Evolutionary conservation across 2,888 invertebrate genomes (phyloP).

Genomic region (Embidobia sp.): DNA sequence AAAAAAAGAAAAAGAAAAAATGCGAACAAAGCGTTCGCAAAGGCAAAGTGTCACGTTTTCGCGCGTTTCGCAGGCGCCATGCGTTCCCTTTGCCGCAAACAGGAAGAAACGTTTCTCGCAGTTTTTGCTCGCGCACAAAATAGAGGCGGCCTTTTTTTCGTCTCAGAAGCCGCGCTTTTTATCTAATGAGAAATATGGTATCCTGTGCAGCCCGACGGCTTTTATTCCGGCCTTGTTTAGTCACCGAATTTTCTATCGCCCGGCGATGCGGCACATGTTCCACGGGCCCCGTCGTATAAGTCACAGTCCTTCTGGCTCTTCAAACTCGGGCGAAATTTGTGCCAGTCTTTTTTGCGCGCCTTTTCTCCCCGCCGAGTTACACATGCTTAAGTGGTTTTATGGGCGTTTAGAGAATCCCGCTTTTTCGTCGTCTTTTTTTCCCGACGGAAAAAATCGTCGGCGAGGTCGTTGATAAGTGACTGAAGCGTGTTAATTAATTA

Average conservation of each 20-base stretch:
- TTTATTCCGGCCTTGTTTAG: constrained; percentile 32
- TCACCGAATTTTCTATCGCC: constrained; percentile 21
- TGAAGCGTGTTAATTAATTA: too few relatives aligned
- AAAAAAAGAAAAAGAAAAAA: too few relatives aligned
- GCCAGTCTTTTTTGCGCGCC: neutral
- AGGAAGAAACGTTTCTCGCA: constrained; percentile 47
- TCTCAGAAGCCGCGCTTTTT: constrained; percentile 39
- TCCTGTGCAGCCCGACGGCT: constrained; percentile 33
- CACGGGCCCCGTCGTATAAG: neutral
- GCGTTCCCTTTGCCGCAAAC: constrained; percentile 49
- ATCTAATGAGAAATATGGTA: constrained; percentile 54
- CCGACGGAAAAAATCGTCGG: too few relatives aligned
- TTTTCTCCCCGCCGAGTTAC: neutral
- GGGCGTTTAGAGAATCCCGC: neutral
- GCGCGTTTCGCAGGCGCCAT: constrained; percentile 39
- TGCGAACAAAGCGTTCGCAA: constrained; percentile 10
- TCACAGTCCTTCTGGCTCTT: neutral
- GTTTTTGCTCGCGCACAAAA: constrained; percentile 38
- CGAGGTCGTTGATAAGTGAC: too few relatives aligned
- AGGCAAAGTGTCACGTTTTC: constrained; percentile 39
- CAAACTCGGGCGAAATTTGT: too few relatives aligned
- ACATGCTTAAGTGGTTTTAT: neutral
- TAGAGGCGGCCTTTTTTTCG: constrained; percentile 38
- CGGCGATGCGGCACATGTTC: constrained; percentile 1
- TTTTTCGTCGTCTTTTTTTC: too few relatives aligned